These are phyloP conservation scores for Columbina picui DNA, from an alignment of 2,113 vertebrate genomes.

Conservation along the genomic window DNA sequence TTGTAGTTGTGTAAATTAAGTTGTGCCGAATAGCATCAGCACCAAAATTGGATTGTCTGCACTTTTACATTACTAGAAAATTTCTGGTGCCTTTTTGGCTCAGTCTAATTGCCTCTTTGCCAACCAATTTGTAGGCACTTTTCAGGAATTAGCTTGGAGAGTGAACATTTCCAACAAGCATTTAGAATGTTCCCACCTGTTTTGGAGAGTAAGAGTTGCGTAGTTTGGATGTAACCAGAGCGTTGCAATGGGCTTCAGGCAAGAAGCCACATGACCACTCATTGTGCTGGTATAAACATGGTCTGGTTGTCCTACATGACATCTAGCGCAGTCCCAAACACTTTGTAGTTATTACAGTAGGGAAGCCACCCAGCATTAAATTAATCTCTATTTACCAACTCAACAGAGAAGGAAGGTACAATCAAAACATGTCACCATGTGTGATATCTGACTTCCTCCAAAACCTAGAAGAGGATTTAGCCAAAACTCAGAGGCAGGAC, in stretches of 20 bases:
- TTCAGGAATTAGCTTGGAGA: background rate
- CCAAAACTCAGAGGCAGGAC: background rate
- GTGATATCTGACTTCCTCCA: background rate
- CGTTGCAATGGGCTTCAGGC: background rate
- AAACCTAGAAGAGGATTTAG: background rate
- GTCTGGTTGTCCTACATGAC: background rate
- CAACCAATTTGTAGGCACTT: background rate
- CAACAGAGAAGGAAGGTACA: background rate
- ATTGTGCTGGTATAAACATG: background rate
- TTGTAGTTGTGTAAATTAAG: background rate
- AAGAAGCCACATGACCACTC: background rate
- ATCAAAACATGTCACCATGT: background rate
- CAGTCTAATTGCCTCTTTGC: background rate
- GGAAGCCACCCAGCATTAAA: background rate
- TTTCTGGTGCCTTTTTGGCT: background rate
- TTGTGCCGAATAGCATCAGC: background rate
- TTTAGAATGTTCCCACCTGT: background rate
- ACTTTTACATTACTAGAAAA: background rate
- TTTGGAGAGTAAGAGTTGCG: background rate
- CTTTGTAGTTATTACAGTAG: background rate
- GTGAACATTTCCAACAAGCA: background rate
- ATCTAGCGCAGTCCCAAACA: background rate
- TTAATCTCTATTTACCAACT: background rate
- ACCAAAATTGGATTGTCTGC: background rate
- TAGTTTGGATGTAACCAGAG: background rate